Base-by-base conservation (phyloP, 2,888 invertebrate species). In the Lycophotia porphyrea region DNA sequence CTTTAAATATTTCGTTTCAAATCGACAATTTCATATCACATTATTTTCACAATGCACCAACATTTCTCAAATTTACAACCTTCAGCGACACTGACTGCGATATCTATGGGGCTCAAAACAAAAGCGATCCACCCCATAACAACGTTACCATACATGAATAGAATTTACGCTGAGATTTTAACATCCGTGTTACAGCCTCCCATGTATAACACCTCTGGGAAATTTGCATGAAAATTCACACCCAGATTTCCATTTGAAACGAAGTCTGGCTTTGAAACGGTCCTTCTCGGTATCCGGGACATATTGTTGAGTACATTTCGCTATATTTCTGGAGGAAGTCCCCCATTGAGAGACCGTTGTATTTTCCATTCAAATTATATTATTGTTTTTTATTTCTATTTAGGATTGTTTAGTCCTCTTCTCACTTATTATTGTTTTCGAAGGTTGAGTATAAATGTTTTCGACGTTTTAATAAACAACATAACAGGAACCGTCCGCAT, bases 171-270 rank as follows among this genome's bases (percentile, higher is more conserved):
- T 63, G 80, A 85, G 81, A 88, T 88, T 87, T 84, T 88, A 85
- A 88, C 84, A 81, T 78, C 71, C 74, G 63, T 82, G 82, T 81
- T 79, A 78, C 77, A 75, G 72, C 71, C 85, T 78, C 74, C 82
- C 77, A 75, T 84, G 88, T 87, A 87, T 83, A 87, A 87, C 87
- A 88, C 86, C 88, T 88, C 82, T 65, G 87, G 83, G 85, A 88
- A 88, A 89, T 89, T 88, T 88, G 78, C 89, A 88, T 89, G 89
- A 88, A 89, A 88, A 89, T 89, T 88, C 89, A 81, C 85, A 81
- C 58, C 83, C 82, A 85, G 87, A 89, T 89, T 89, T 87, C 88
- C 88, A 89, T 89, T 88, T 83, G 82, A 84, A 89, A 88, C 84
- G 86, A 88, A 88, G 82, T 89, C 87, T 74, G 80, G 80, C 85